A percentile compares a stretch with the other conserved stretches of the same genome.
Conservation (phyloP, 2,797 vertebrate genomes). For the Tragopan temminckii region DNA sequence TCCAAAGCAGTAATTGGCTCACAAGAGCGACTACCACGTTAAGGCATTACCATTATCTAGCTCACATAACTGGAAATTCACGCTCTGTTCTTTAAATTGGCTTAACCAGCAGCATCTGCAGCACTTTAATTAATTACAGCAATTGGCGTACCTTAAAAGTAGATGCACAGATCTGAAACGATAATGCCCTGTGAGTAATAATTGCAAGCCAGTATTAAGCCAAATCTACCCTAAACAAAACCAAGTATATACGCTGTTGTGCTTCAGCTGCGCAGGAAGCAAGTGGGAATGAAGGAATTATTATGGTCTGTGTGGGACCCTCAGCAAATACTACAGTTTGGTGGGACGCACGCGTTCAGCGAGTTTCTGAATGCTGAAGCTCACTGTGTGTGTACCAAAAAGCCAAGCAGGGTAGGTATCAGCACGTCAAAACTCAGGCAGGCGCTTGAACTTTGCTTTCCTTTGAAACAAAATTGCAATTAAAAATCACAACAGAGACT, state of each 20-base stretch:
- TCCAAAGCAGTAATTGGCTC: slow-evolving; percentile 62
- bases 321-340: slow-evolving; percentile 16
- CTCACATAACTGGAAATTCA: slow-evolving; percentile 81
- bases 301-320: neutral
- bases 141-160: slow-evolving; percentile 81
- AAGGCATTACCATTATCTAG: slow-evolving; percentile 75
- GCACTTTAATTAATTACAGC: slow-evolving; percentile 87
- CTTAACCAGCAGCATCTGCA: slow-evolving; percentile 83
- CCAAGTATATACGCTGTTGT: neutral
- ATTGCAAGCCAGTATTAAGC: slow-evolving; percentile 68
- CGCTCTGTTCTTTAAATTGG: slow-evolving; percentile 75
- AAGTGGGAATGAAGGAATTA: neutral
- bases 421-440: neutral
- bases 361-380: slow-evolving; percentile 4
- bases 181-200: slow-evolving; percentile 65
- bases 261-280: slow-evolving; percentile 26
- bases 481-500: neutral
- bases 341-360: neutral
- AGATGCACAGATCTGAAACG: slow-evolving; percentile 76
- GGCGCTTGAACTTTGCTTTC: neutral
- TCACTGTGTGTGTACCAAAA: neutral
- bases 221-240: slow-evolving; percentile 56
- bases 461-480: neutral
- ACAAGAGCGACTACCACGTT: slow-evolving; percentile 65
- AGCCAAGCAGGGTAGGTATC: neutral